phyloP scores from a whole-genome alignment of 53 echinoderm and acorn worm genomes.

The Pentamera pediparva region DNA sequence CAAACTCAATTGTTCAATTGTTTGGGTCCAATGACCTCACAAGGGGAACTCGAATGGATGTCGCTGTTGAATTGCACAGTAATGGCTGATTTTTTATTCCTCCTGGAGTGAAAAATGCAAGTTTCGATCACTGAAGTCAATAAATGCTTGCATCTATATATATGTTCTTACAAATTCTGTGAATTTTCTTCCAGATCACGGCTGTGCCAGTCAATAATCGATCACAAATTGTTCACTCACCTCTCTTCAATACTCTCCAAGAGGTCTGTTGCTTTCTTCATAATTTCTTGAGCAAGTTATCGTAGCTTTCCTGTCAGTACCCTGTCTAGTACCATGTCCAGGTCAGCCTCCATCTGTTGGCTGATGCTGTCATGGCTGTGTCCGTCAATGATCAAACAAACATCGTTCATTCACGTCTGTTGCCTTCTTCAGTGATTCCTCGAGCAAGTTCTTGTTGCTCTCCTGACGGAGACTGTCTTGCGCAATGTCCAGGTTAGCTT shows the following conservation, averaged over 20 bases:
- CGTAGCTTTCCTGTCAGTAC: constrained; percentile 87
- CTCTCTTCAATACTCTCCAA: constrained; percentile 74
- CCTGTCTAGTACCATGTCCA: constrained; percentile 89
- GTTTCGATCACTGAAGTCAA: too few relatives aligned
- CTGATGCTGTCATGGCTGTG: too few relatives aligned
- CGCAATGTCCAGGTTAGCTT: constrained; percentile 90
- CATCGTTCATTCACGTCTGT: too few relatives aligned
- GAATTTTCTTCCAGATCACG: not conserved
- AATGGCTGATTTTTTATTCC: too few relatives aligned
- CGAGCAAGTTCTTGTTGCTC: constrained; percentile 69
- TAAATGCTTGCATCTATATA: too few relatives aligned
- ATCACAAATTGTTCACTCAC: constrained; percentile 35
- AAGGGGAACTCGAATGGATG: too few relatives aligned
- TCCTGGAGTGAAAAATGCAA: too few relatives aligned
- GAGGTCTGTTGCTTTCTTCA: constrained; percentile 61
- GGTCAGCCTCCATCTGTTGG: constrained; percentile 93
- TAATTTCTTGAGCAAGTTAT: constrained; percentile 59
- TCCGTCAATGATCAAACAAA: too few relatives aligned
- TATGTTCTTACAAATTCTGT: too few relatives aligned
- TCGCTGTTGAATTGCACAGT: too few relatives aligned
- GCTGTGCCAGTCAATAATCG: too few relatives aligned
- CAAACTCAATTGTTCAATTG: not conserved
- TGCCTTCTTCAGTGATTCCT: constrained; percentile 61
- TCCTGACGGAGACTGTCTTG: constrained; percentile 92
- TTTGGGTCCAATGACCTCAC: too few relatives aligned